Conservation (phyloP, 2,113 vertebrate species). For the Cacatua alba region DNA sequence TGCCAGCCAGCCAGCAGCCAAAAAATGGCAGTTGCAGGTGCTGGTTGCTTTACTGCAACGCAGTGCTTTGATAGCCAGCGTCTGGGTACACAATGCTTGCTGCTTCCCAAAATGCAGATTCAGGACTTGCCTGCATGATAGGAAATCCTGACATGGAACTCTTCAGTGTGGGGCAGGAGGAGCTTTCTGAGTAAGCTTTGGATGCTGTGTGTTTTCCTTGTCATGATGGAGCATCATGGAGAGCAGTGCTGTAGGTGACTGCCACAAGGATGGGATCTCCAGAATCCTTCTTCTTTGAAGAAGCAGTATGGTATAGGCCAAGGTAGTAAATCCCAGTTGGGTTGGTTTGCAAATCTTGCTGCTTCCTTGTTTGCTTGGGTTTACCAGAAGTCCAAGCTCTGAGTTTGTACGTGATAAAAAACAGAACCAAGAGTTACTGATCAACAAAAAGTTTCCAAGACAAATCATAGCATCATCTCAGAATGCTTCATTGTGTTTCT, state of each 20-base stretch:
- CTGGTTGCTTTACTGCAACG: background rate
- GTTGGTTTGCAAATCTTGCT: background rate
- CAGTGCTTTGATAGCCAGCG: background rate
- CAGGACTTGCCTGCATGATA: background rate
- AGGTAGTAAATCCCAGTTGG: background rate
- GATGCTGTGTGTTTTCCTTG: background rate
- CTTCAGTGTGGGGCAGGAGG: background rate
- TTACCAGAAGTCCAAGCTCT: background rate
- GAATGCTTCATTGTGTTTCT: background rate
- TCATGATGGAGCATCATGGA: background rate
- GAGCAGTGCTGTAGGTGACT: background rate
- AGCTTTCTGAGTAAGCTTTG: background rate
- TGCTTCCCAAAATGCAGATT: background rate
- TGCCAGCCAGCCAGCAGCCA: background rate
- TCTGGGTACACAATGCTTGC: background rate
- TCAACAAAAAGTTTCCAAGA: background rate
- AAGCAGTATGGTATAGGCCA: background rate
- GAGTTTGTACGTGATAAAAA: background rate
- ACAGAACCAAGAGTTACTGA: background rate
- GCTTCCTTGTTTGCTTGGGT: slow-evolving; percentile 6
- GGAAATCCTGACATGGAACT: background rate
- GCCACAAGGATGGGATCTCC: background rate
- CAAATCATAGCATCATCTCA: background rate
- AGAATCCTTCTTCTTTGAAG: background rate
- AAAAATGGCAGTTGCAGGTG: background rate